Conservation (phyloP, 2,888 invertebrate species). For the Diarsia rubi region DNA sequence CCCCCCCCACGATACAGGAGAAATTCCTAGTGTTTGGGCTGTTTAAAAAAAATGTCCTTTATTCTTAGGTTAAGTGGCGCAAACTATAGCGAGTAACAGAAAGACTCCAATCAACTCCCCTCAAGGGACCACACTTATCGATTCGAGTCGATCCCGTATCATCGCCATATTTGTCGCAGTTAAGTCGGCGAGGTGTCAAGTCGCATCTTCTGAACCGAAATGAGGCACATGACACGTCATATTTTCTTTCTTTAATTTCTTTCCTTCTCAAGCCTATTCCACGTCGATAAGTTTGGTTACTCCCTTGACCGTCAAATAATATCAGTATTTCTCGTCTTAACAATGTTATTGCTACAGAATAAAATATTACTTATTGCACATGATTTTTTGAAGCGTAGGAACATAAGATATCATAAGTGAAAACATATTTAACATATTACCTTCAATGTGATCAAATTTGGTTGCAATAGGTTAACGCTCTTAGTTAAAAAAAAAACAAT, state of each 20-base stretch:
- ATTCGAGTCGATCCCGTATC: not conserved
- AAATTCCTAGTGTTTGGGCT: too few relatives aligned
- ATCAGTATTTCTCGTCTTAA: constrained; percentile 4
- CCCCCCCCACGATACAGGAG: too few relatives aligned
- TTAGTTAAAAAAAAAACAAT: too few relatives aligned
- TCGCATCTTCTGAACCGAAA: not conserved
- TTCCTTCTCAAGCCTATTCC: not conserved
- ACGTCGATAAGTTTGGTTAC: not conserved
- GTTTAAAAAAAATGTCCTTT: too few relatives aligned
- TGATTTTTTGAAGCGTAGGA: not conserved
- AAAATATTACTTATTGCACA: constrained; percentile 6
- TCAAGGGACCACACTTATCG: not conserved
- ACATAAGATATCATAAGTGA: not conserved
- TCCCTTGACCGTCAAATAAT: not conserved
- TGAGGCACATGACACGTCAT: not conserved
- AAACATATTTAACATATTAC: too few relatives aligned
- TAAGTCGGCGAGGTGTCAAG: not conserved
- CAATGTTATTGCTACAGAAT: not conserved
- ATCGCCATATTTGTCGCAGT: not conserved
- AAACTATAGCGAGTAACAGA: constrained; percentile 1
- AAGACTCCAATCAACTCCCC: not conserved
- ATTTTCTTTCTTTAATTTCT: not conserved
- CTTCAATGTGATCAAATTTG: too few relatives aligned
- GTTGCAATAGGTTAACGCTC: not conserved
- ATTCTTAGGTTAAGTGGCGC: too few relatives aligned